Conservation (phyloP, 2,113 vertebrate species). For the Elanus axillaris region DNA sequence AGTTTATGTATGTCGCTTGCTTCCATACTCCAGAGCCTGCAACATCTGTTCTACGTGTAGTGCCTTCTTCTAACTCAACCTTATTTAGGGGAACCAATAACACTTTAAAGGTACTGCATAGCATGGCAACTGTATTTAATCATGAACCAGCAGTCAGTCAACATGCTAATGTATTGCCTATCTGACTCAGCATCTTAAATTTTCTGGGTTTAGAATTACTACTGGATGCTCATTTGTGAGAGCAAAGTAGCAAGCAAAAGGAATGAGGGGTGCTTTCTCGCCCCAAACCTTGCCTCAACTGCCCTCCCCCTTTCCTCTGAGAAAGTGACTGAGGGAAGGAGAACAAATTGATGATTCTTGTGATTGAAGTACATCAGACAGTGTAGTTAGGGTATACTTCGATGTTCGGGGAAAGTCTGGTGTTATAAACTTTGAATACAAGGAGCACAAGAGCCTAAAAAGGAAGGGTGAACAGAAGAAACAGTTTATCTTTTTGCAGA, state of each 20-base stretch:
- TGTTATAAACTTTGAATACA: not conserved
- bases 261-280: not conserved
- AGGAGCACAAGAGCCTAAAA: not conserved
- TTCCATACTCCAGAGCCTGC: conserved; percentile 10
- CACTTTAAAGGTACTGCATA: not conserved
- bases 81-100: not conserved
- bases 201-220: not conserved
- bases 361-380: not conserved
- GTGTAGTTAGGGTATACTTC: not conserved
- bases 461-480: not conserved
- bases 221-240: not conserved
- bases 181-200: not conserved
- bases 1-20: not conserved
- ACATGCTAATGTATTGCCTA: not conserved
- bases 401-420: not conserved
- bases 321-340: not conserved
- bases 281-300: not conserved
- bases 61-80: conserved; percentile 29
- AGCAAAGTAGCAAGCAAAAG: not conserved
- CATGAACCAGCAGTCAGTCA: not conserved
- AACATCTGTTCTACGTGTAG: not conserved
- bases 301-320: not conserved
- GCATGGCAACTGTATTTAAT: conserved; percentile 39
- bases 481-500: not conserved
- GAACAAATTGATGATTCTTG: not conserved